Evolutionary conservation across 2,888 invertebrate genomes (phyloP), one percentile per base, ranked within the genome.

Genomic region (Isoperla grammatica): DNA sequence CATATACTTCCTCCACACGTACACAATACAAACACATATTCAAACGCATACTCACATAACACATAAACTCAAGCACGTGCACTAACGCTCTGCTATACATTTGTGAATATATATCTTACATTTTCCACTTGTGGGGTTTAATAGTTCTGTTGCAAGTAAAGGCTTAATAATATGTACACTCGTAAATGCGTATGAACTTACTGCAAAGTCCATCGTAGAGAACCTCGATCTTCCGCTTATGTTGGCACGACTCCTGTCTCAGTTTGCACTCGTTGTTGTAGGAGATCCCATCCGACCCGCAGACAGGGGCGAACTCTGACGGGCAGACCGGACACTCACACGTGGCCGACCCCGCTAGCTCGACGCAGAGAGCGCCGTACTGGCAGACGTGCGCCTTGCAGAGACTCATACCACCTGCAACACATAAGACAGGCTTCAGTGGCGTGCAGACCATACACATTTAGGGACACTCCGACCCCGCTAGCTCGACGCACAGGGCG

Each of bases 241-340:
- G 85, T 63, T 86, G 82, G 74, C 92, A 92, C 13, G 88, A 86
- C 72, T 90, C 88, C 60, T 86, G 79, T 71, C 86, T 83, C 67
- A 92, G 82, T 74, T 88, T 87, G 77, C 91, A 92, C 68, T 87
- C 84, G 78, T 91, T 91, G 65, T 86, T 86, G 79, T 85, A 92
- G 59, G 87, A 86, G 71, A 88, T 86, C 66, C 89, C 89, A 74
- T 90, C 89, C 56, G 87, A 85, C 64, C 90, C 90, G 73, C 90
- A 91, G 42, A 90, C 89, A 13, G 90, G 90, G 65, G 87, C 86
- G 74, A 90, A 90, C 77, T 91, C 90, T 67, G 87, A 85, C 58
- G 90, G 85, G 73, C 90, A 91, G 54, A 40, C 35, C 42, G 91
- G 90, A 74, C 95, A 95, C 68, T 88, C 87, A 74, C 95, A 95